Conservation (phyloP, 2,113 vertebrate genomes). For the Pseudorhombus dupliciocellatus region DNA sequence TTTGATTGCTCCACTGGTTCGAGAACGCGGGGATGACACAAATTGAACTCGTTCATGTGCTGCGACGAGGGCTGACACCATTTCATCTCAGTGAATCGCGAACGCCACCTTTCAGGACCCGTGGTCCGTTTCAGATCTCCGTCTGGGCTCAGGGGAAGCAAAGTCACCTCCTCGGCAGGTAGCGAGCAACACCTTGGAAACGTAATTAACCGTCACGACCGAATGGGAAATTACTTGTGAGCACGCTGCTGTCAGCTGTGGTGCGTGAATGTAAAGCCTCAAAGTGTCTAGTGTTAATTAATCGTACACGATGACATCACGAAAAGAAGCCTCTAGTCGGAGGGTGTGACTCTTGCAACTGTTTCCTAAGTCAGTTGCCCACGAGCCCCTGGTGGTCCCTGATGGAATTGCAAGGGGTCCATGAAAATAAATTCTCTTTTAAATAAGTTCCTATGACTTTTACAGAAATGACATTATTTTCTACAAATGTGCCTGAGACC, state of each 20-base stretch:
- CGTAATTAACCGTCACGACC: slow-evolving; percentile 66
- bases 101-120: slow-evolving; percentile 65
- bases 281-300: not conserved
- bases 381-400: too few species aligned
- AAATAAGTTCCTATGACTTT: too few species aligned
- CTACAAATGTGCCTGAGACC: too few species aligned
- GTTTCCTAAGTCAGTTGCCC: too few species aligned
- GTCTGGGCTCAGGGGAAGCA: slow-evolving; percentile 40
- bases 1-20: slow-evolving; percentile 62
- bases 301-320: not conserved
- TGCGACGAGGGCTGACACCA: slow-evolving; percentile 72
- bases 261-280: slow-evolving; percentile 10
- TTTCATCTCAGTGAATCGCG: slow-evolving; percentile 57
- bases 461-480: too few species aligned
- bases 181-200: slow-evolving; percentile 64
- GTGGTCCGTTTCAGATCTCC: slow-evolving; percentile 58
- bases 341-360: too few species aligned
- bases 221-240: slow-evolving; percentile 48
- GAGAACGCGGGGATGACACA: slow-evolving; percentile 60
- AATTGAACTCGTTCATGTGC: slow-evolving; percentile 72
- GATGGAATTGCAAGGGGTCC: too few species aligned
- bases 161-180: slow-evolving; percentile 67
- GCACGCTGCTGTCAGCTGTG: slow-evolving; percentile 35
- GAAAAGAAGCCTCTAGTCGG: too few species aligned
- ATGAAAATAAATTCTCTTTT: too few species aligned